phyloP scores from a whole-genome alignment of 2,113 vertebrate genomes.

The Camelus bactrianus region DNA sequence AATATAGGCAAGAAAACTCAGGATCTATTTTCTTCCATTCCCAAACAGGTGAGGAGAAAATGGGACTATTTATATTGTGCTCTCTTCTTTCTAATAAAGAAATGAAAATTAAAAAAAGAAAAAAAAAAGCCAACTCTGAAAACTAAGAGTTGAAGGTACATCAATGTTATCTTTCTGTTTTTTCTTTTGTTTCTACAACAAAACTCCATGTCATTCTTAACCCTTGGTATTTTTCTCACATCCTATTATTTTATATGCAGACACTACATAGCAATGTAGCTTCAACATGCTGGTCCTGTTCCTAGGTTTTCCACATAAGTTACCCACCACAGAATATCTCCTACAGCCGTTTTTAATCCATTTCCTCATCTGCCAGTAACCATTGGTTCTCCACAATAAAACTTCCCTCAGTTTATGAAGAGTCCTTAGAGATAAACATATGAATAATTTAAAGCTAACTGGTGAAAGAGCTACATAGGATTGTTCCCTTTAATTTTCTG shows the following conservation, averaged over 20 bases:
- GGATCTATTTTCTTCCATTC: slow-evolving; percentile 39
- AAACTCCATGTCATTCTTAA: slow-evolving; percentile 24
- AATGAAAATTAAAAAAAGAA: neutral
- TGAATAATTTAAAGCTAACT: slow-evolving; percentile 60
- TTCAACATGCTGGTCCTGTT: neutral
- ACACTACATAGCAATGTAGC: neutral
- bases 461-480: slow-evolving; percentile 28
- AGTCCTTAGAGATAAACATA: neutral
- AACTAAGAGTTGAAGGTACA: neutral
- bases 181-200: slow-evolving; percentile 54
- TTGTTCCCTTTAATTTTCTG: slow-evolving; percentile 73
- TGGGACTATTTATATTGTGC: neutral
- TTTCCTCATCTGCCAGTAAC: slow-evolving; percentile 8
- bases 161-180: neutral
- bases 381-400: neutral
- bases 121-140: neutral
- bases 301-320: neutral
- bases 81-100: slow-evolving; percentile 39
- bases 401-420: neutral
- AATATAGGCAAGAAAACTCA: slow-evolving; percentile 28
- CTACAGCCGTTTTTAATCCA: neutral
- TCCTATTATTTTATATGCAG: neutral
- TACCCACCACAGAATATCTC: neutral
- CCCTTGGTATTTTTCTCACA: slow-evolving; percentile 26
- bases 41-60: neutral